A percentile compares a stretch with the other conserved stretches of the same genome.
These are phyloP conservation scores for Drosophila niveifrons DNA, from an alignment of 2,888 invertebrate genomes.

Conservation along the genomic window DNA sequence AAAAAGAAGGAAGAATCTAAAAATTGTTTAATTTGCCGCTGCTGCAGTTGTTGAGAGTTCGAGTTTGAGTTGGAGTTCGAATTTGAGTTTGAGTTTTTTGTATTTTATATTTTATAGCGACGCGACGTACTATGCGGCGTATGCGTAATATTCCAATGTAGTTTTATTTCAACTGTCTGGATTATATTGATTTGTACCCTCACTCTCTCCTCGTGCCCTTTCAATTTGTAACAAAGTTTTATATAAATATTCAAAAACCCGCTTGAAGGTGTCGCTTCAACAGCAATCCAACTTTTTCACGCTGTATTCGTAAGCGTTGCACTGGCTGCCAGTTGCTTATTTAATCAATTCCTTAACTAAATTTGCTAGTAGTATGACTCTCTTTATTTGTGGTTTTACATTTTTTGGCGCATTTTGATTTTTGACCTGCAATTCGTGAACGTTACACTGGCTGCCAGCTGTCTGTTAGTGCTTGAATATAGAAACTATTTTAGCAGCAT, in stretches of 20 bases:
- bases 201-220: not conserved
- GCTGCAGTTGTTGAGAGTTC: conserved; percentile 22
- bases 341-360: not conserved
- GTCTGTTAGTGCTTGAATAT: too few relatives aligned
- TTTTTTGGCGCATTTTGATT: too few relatives aligned
- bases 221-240: not conserved
- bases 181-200: conserved; percentile 75
- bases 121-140: conserved; percentile 57
- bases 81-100: not conserved
- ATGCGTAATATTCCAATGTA: conserved; percentile 72
- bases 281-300: not conserved
- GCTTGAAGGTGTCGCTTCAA: not conserved
- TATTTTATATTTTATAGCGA: conserved; percentile 37
- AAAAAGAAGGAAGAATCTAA: conserved; percentile 55
- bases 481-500: too few relatives aligned
- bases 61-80: conserved; percentile 13
- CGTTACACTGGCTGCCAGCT: conserved; percentile 20
- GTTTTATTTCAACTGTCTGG: conserved; percentile 73
- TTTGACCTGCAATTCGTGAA: too few relatives aligned
- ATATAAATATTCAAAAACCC: not conserved
- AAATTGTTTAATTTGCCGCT: conserved; percentile 78
- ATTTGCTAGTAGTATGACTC: too few relatives aligned
- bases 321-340: conserved; percentile 21
- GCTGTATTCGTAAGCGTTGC: conserved; percentile 18
- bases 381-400: too few relatives aligned